Conservation (phyloP, 2,888 invertebrate genomes). For the Notodonta dromedarius region DNA sequence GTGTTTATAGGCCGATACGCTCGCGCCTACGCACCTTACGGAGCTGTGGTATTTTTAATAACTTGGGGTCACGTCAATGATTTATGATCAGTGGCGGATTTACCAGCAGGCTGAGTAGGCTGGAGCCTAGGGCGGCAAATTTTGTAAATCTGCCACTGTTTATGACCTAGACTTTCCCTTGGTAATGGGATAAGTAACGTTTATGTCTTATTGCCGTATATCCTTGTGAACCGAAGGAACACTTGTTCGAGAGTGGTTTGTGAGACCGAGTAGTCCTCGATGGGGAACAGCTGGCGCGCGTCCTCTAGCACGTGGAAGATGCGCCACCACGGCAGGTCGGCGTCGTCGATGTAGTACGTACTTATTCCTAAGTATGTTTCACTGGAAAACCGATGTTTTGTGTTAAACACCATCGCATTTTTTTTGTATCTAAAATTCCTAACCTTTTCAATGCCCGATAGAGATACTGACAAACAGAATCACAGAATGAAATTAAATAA, state of each 20-base stretch:
- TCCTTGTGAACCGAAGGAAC: constrained; percentile 85
- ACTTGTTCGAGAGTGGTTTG: constrained; percentile 93
- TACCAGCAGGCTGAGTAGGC: too few relatives aligned
- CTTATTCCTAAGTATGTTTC: constrained; percentile 89
- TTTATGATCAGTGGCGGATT: too few relatives aligned
- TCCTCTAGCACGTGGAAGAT: constrained; percentile 88
- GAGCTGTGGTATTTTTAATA: too few relatives aligned
- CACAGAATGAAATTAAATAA: too few relatives aligned
- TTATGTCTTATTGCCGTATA: constrained; percentile 38
- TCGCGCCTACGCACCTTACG: too few relatives aligned
- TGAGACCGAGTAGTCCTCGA: constrained; percentile 92
- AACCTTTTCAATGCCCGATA: too few relatives aligned
- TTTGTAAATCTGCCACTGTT: too few relatives aligned
- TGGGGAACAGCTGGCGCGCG: constrained; percentile 80
- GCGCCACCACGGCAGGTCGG: constrained; percentile 85
- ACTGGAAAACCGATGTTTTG: constrained; percentile 56
- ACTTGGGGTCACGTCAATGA: too few relatives aligned
- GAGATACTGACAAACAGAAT: too few relatives aligned
- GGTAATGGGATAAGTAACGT: background rate
- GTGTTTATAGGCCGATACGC: too few relatives aligned
- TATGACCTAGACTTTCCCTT: background rate
- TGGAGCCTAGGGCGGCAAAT: too few relatives aligned
- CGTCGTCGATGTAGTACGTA: constrained; percentile 87
- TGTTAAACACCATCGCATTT: background rate
- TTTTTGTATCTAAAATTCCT: too few relatives aligned